These are phyloP conservation scores for Trisateles emortualis DNA, from an alignment of 2,888 invertebrate genomes.

Conservation along the genomic window DNA sequence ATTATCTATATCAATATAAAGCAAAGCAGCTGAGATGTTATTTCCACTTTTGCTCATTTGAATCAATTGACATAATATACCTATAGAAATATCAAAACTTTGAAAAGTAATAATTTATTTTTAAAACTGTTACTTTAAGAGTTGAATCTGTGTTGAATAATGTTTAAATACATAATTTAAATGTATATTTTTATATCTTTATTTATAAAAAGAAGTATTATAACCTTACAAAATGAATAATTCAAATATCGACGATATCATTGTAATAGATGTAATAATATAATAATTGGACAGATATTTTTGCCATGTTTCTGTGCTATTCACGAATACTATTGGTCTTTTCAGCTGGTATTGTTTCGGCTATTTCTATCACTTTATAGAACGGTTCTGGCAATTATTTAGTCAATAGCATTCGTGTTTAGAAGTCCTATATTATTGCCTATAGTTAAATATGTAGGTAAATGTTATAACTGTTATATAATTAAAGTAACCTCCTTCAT, in stretches of 20 bases:
- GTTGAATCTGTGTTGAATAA: constrained; percentile 79
- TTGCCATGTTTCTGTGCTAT: constrained; percentile 36
- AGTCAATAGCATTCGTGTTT: constrained; percentile 54
- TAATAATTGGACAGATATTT: constrained; percentile 34
- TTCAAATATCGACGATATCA: constrained; percentile 60
- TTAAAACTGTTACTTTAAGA: constrained; percentile 73
- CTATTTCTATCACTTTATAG: constrained; percentile 4
- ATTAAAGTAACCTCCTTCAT: constrained; percentile 60
- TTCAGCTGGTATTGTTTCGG: constrained; percentile 6
- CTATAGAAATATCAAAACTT: constrained; percentile 43
- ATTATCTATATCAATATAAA: constrained; percentile 34
- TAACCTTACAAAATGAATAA: constrained; percentile 65
- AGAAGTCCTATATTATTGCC: constrained; percentile 35
- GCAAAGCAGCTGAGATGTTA: constrained; percentile 38
- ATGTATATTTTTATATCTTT: constrained; percentile 84
- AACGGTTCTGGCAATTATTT: constrained; percentile 12
- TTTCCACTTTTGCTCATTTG: constrained; percentile 52
- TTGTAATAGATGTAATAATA: constrained; percentile 37
- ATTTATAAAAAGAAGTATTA: constrained; percentile 81
- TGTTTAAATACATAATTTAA: constrained; percentile 76
- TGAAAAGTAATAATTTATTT: constrained; percentile 56
- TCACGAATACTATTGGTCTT: constrained; percentile 41
- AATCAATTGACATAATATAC: constrained; percentile 45
- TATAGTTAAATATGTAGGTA: constrained; percentile 51
- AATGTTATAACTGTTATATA: constrained; percentile 66